A percentile compares a stretch with the other conserved stretches of the same genome.
These are phyloP conservation scores for Rhorus exstirpatorius DNA, from an alignment of 2,888 invertebrate species.

Conservation along the genomic window DNA sequence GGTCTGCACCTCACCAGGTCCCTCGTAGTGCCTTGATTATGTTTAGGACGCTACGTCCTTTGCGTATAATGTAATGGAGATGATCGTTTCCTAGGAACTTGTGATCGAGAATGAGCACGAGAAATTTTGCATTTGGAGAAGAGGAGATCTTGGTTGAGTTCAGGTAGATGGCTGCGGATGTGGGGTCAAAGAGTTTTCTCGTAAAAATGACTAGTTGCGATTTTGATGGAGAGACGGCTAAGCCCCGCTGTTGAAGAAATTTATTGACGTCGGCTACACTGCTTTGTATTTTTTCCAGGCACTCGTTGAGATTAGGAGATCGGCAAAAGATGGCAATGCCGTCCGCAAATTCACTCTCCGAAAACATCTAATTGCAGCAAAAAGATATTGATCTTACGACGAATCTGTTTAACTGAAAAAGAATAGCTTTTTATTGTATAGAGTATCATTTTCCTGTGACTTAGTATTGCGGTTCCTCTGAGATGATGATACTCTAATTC, in stretches of 20 bases:
- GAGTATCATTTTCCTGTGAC: no score
- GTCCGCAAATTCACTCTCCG: neutral
- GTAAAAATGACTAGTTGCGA: constrained; percentile 12
- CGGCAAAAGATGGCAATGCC: neutral
- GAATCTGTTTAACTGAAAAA: no score
- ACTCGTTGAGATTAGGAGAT: neutral
- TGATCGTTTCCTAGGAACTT: no score
- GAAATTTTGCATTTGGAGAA: neutral
- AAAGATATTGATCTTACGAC: no score
- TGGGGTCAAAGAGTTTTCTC: constrained; percentile 6
- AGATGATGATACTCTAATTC: no score
- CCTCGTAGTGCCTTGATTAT: neutral
- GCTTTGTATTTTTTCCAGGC: neutral
- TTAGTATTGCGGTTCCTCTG: no score
- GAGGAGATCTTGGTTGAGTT: neutral
- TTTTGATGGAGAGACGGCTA: neutral
- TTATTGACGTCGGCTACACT: neutral
- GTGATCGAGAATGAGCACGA: constrained; percentile 2
- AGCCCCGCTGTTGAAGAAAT: neutral
- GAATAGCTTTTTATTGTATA: no score
- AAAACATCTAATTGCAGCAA: no score
- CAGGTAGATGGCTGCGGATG: neutral
- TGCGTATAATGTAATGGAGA: no score
- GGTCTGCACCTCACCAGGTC: constrained; percentile 28
- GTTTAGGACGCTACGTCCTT: no score